Percentiles rank a stretch among this genome's conserved stretches.
These are phyloP conservation scores for Erpobdella octoculata DNA, from an alignment of 2,888 invertebrate species.

Conservation along the genomic window DNA sequence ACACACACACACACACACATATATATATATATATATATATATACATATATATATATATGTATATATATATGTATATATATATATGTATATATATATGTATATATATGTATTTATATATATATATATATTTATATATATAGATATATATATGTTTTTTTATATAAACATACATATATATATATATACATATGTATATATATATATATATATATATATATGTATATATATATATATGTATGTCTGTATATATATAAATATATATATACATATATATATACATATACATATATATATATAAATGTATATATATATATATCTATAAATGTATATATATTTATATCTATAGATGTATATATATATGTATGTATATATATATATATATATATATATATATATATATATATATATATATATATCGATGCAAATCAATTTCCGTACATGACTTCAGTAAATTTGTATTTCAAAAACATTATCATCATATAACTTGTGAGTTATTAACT, in stretches of 20 bases:
- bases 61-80: not conserved
- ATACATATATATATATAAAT: no score
- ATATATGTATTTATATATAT: not conserved
- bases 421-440: not conserved
- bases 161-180: not conserved
- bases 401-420: not conserved
- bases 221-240: no score
- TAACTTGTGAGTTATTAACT: no score
- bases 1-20: constrained; percentile 1
- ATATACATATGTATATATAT: not conserved
- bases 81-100: no score
- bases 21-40: not conserved
- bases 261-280: not conserved
- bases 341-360: no score
- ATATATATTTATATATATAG: no score
- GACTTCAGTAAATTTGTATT: no score
- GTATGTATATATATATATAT: not conserved
- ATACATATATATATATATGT: not conserved
- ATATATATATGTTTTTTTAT: not conserved
- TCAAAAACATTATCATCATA: no score
- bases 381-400: not conserved
- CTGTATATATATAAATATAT: not conserved
- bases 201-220: not conserved
- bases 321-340: no score
- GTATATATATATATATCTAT: no score